These are phyloP conservation scores for Heterodera filipjevi DNA, from an alignment of 2,888 invertebrate genomes.

Conservation along the genomic window DNA sequence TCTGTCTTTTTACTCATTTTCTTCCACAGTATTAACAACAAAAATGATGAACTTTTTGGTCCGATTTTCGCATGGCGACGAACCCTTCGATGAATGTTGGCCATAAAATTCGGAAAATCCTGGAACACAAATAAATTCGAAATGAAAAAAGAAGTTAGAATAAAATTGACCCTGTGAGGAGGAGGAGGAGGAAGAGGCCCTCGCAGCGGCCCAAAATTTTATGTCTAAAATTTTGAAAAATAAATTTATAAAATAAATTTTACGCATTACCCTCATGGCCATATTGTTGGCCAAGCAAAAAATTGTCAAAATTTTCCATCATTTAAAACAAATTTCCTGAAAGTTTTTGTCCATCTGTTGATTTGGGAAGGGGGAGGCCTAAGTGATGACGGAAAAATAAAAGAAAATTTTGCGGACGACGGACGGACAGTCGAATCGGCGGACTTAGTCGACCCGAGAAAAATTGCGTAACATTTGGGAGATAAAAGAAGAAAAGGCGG, in stretches of 20 bases:
- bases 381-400: neutral
- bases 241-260: neutral
- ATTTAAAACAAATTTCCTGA: neutral
- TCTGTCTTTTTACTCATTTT: too few species aligned
- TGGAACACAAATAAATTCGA: neutral
- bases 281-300: neutral
- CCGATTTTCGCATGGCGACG: neutral
- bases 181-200: neutral
- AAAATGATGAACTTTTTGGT: too few species aligned
- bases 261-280: neutral
- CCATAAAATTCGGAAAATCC: neutral
- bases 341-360: conserved; percentile 3
- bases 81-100: neutral
- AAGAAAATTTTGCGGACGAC: neutral
- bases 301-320: neutral
- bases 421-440: neutral
- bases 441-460: neutral
- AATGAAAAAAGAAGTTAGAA: neutral
- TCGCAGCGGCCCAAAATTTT: neutral
- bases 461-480: neutral
- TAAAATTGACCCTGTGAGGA: neutral
- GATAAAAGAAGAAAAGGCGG: neutral
- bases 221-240: neutral
- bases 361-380: too few species aligned
- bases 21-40: too few species aligned